Evolutionary conservation across 2,888 invertebrate species (phyloP).

Genomic region (Hermaeophaga mercurialis): DNA sequence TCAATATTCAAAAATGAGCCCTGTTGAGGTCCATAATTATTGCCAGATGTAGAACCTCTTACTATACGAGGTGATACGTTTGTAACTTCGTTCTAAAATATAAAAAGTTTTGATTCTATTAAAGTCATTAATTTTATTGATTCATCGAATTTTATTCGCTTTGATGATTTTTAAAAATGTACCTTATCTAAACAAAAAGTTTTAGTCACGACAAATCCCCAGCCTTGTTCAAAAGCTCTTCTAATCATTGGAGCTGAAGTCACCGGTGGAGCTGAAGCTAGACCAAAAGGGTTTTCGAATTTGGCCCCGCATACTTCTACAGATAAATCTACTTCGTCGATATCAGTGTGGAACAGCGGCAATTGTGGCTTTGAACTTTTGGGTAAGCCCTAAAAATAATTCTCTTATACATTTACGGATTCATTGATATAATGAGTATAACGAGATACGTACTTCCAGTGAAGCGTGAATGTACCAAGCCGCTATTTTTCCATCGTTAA

Average conservation of each 20-base stretch:
- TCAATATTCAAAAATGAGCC: conserved; percentile 97
- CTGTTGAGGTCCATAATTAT: conserved; percentile 94
- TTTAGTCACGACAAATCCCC: conserved; percentile 98
- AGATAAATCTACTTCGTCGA: conserved; percentile 93
- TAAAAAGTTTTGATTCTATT: background rate
- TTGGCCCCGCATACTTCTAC: conserved; percentile 91
- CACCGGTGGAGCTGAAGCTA: conserved; percentile 96
- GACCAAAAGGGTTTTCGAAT: conserved; percentile 96
- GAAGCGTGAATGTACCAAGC: conserved; percentile 94
- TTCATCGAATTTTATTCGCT: too few relatives aligned
- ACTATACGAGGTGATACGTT: conserved; percentile 98
- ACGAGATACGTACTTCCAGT: conserved; percentile 72
- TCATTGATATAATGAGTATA: background rate
- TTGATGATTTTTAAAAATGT: too few relatives aligned
- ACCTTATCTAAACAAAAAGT: conserved; percentile 95
- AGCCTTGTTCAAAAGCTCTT: conserved; percentile 92
- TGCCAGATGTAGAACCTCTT: conserved; percentile 89
- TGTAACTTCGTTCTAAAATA: conserved; percentile 84
- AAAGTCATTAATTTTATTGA: too few relatives aligned
- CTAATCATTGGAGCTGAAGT: conserved; percentile 95
- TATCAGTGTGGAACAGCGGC: conserved; percentile 90
- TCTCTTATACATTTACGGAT: background rate
- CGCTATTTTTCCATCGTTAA: conserved; percentile 97
- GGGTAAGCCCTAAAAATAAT: conserved; percentile 61
- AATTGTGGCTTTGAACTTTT: conserved; percentile 72